Evolutionary conservation across 2,113 vertebrate species (phyloP), one percentile per base, ranked within the genome.

Genomic region (Acinonyx jubatus): DNA sequence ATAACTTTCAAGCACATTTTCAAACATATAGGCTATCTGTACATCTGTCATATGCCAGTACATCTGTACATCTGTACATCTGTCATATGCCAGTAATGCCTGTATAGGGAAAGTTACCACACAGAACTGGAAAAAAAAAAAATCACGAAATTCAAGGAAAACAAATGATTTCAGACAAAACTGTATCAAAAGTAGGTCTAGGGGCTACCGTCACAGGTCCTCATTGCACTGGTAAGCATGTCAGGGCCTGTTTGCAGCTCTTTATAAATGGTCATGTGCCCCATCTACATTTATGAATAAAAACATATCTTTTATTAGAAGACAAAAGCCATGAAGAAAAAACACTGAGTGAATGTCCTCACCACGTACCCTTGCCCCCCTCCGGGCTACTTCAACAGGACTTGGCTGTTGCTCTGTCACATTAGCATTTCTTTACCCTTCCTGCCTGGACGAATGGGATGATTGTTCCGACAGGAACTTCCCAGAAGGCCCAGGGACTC

Each of bases 371-470:
- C 55, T 27, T 55, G 33, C 61, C 12, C 65, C n/a, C 23, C 19
- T 68, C 38, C 48, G 4, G 7, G 48, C 38, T 13, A 13, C 48
- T 38, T 48, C 11, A 23, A 36, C 36, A 80, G 91, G 21, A 78
- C 31, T 52, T 73, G 89, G 74, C 66, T 81, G 31, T 74, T 50
- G 25, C 57, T 48, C 45, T 4, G 14, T n/a, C 5, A 12, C 33
- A 93, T 90, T 38, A 79, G 74, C 74, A 82, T 80, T 69, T 48
- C 90, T 95, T 85, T 85, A 65, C 71, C 74, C 86, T 91, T 94
- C 86, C 88, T 45, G 55, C 61, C 68, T 18, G 45, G 57, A 94
- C 74, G 83, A 91, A 82, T 0, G 2, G 31, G 80, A 73, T 27
- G 38, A 29, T 21, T 74, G 78, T 88, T 79, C 23, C 0, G 5